Percentiles rank a stretch among this genome's conserved stretches.
Conservation (phyloP, 2,888 invertebrate genomes). For the Erebia ligea region DNA sequence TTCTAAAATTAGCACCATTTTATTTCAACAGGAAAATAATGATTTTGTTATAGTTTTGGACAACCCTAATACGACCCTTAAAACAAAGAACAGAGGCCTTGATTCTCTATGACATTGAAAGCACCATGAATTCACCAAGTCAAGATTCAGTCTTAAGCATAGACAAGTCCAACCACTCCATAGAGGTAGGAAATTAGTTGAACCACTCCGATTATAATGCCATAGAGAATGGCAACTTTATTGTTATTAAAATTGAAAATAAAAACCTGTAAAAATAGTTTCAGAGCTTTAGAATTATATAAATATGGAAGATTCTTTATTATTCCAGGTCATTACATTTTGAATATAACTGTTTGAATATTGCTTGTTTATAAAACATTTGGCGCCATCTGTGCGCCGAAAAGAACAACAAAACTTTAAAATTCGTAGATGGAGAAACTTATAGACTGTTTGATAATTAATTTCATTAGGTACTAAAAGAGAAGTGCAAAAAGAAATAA, state of each 20-base stretch:
- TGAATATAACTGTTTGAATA: conserved; percentile 21
- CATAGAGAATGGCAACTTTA: neutral
- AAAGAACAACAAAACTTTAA: conserved; percentile 31
- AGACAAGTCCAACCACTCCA: no score
- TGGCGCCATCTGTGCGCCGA: conserved; percentile 33
- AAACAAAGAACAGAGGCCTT: conserved; percentile 12
- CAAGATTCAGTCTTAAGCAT: no score
- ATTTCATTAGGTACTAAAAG: neutral
- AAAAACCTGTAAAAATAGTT: conserved; percentile 7
- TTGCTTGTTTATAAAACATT: conserved; percentile 13
- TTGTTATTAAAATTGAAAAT: conserved; percentile 13
- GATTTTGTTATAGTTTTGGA: neutral
- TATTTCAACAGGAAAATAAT: neutral
- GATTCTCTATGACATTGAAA: conserved; percentile 5
- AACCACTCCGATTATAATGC: conserved; percentile 1
- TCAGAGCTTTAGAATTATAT: conserved; percentile 2
- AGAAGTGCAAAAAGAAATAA: neutral
- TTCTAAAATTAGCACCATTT: conserved; percentile 37
- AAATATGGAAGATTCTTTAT: conserved; percentile 27
- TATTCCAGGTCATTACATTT: conserved; percentile 26
- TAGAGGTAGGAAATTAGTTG: no score
- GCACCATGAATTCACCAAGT: no score
- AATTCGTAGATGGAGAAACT: conserved; percentile 20
- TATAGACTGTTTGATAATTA: neutral
- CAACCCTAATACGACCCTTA: conserved; percentile 11